These are phyloP conservation scores for Spisula solida DNA, from an alignment of 2,888 invertebrate genomes.

Conservation along the genomic window DNA sequence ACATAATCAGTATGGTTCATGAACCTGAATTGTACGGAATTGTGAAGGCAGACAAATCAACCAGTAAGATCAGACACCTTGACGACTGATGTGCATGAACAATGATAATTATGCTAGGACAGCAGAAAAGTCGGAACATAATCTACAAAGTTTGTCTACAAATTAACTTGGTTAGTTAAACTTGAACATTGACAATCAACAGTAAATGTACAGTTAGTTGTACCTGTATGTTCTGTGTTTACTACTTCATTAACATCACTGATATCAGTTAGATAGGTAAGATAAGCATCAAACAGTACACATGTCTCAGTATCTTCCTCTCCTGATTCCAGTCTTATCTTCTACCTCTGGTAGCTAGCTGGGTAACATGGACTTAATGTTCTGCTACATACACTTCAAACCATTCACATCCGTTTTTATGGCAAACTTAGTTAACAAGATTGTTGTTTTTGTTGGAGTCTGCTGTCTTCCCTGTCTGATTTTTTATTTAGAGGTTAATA, in stretches of 20 bases:
- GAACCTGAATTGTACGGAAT: no score
- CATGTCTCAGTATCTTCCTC: background rate
- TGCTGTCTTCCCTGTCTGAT: no score
- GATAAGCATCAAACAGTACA: conserved; percentile 12
- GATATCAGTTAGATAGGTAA: background rate
- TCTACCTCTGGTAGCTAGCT: background rate
- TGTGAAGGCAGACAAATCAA: no score
- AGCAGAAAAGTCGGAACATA: background rate
- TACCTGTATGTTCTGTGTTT: background rate
- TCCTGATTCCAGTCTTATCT: background rate
- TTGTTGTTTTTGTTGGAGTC: no score
- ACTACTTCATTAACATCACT: background rate
- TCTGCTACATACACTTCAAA: background rate
- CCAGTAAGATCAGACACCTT: no score
- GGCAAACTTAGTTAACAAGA: background rate
- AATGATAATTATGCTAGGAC: no score
- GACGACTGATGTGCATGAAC: no score
- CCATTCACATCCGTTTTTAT: background rate
- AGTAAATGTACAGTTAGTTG: conserved; percentile 8
- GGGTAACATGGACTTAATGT: background rate
- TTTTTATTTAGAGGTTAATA: no score
- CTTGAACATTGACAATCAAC: background rate
- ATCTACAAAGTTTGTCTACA: background rate
- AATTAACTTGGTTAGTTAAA: conserved; percentile 15
- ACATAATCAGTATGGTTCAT: no score